Evolutionary conservation across 2,797 vertebrate genomes (phyloP).

Genomic region (Siniperca scherzeri): DNA sequence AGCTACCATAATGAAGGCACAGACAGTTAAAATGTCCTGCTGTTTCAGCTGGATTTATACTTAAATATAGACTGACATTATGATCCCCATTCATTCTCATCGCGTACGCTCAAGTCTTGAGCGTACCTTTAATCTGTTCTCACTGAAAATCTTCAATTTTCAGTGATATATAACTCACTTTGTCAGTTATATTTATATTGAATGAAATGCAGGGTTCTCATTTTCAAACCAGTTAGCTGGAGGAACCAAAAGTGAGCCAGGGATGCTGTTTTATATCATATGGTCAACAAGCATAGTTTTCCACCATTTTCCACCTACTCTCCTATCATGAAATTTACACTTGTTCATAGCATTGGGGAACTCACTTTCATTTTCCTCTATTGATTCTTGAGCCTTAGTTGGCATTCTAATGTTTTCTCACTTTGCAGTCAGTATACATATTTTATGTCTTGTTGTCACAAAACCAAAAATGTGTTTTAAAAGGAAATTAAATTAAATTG

Average conservation of each 20-base stretch:
- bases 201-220: constrained; percentile 10
- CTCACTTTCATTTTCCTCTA: not conserved
- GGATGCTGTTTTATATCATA: constrained; percentile 18
- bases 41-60: constrained; percentile 20
- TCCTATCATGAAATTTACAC: constrained; percentile 22
- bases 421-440: not conserved
- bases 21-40: not conserved
- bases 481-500: not conserved
- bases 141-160: constrained; percentile 26
- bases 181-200: constrained; percentile 23
- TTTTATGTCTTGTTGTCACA: not conserved
- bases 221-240: constrained; percentile 31
- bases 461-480: not conserved
- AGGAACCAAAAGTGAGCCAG: constrained; percentile 11
- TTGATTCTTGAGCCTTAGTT: not conserved
- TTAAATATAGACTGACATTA: constrained; percentile 15
- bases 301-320: constrained; percentile 25
- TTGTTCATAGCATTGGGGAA: constrained; percentile 17
- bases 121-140: constrained; percentile 25
- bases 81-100: constrained; percentile 12
- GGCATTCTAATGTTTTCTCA: not conserved
- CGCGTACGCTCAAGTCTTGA: not conserved
- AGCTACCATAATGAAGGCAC: constrained; percentile 3
- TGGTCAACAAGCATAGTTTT: constrained; percentile 26
- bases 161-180: constrained; percentile 26